Evolutionary conservation across 2,888 invertebrate species (phyloP), one percentile per base, ranked within the genome.

Genomic region (Amphipoea oculea): DNA sequence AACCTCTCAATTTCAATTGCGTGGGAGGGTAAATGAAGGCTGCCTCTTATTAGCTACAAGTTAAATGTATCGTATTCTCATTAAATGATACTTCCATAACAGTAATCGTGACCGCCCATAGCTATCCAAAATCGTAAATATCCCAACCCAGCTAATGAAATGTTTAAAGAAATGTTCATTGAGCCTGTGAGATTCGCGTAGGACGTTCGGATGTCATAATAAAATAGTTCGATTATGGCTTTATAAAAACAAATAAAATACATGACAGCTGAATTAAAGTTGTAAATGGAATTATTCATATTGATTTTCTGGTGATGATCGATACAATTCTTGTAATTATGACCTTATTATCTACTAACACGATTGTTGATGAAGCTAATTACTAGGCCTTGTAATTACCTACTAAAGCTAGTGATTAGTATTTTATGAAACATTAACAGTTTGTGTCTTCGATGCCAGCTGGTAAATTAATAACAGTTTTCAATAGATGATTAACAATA

Each of bases 51-150:
- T 89, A 90, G 89, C 83, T 87, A 87, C 85, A 83, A 87, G 86
- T 89, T 85, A 89, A 92, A 90, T 88, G 88, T 91, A 92, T 89
- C 86, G 89, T 91, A 92, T 90, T 88, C 90, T 92, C 92, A 92
- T 91, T 91, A 91, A 85, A 89, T 89, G 87, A 90, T 90, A 89
- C 86, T 88, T 88, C 87, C 82, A 87, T 92, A 91, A 89, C 88
- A 88, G 89, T 92, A 90, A 92, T 92, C 94, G 93, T 94, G 94
- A 94, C 93, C 93, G 93, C 94, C 94, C 93, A 92, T 93, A 93
- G 93, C 92, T 92, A 93, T 93, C 89, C 87, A 90, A 93, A 93
- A 92, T 91, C 92, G 90, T 94, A 93, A 94, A 94, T 91, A 92
- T 92, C 90, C 91, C 90, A 86, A 81, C 88, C 83, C 85, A 87